phyloP scores from a whole-genome alignment of 2,797 vertebrate genomes.

The Sebastes steindachneri region DNA sequence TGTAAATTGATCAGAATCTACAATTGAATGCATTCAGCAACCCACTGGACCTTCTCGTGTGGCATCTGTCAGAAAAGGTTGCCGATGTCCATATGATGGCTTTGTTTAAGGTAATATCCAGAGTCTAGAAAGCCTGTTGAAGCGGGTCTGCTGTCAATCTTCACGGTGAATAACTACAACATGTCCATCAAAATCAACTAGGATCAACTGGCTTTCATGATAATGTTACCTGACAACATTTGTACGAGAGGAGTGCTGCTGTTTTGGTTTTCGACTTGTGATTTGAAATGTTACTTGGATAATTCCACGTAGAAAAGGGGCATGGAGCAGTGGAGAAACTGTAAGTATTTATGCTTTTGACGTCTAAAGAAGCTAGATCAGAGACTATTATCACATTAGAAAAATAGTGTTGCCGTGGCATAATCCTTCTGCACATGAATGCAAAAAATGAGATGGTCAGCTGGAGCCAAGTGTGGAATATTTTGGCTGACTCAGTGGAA shows the following conservation, averaged over 20 bases:
- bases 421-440: neutral
- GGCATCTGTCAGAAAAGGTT: conserved; percentile 7
- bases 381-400: neutral
- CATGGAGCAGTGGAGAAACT: neutral
- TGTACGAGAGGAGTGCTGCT: neutral
- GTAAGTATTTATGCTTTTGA: neutral
- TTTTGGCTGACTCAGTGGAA: conserved; percentile 1
- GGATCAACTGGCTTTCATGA: neutral
- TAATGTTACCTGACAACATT: conserved; percentile 7
- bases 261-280: neutral
- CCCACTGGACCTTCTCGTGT: neutral
- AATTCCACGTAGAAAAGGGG: neutral
- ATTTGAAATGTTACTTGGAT: conserved; percentile 28
- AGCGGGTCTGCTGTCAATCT: neutral
- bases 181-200: neutral
- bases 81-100: neutral
- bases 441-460: conserved; percentile 3
- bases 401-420: neutral
- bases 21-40: neutral
- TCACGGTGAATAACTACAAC: neutral
- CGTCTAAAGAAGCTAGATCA: neutral
- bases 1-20: neutral
- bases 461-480: neutral
- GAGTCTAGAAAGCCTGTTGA: neutral
- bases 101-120: neutral